phyloP scores from a whole-genome alignment of 2,888 invertebrate species.

The Cynaeus angustus region DNA sequence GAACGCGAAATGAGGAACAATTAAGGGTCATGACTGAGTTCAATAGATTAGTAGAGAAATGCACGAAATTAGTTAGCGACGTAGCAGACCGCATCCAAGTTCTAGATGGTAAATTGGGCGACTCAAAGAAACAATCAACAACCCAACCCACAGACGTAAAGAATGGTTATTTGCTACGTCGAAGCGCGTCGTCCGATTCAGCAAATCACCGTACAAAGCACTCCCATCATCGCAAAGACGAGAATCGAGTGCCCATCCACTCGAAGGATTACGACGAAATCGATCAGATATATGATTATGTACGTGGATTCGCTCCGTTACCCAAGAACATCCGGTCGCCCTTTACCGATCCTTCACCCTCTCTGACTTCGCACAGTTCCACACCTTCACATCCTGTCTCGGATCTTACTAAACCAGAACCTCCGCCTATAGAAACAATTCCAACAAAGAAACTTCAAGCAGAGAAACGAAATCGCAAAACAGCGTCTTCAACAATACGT shows the following conservation, averaged over 20 bases:
- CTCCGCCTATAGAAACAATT: constrained; percentile 93
- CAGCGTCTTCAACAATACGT: constrained; percentile 73
- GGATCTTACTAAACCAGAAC: constrained; percentile 83
- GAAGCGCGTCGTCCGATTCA: constrained; percentile 86
- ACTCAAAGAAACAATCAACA: constrained; percentile 70
- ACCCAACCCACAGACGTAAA: constrained; percentile 72
- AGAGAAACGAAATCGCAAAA: constrained; percentile 84
- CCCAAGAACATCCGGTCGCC: constrained; percentile 86
- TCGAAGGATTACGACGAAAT: constrained; percentile 95
- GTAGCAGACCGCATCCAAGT: constrained; percentile 88
- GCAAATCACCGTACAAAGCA: constrained; percentile 74
- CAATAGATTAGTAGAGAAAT: constrained; percentile 84
- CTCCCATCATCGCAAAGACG: constrained; percentile 74
- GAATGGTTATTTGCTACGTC: constrained; percentile 82
- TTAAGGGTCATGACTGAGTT: constrained; percentile 81
- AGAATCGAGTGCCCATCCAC: constrained; percentile 75
- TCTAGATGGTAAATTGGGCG: constrained; percentile 86
- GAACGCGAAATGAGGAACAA: constrained; percentile 87
- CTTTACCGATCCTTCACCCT: constrained; percentile 73
- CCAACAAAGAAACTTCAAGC: constrained; percentile 85
- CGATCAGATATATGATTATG: constrained; percentile 97
- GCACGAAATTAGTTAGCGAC: constrained; percentile 81
- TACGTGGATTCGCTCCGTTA: constrained; percentile 92
- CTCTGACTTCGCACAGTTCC: constrained; percentile 71
- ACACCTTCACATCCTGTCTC: constrained; percentile 64